Evolutionary conservation across 2,113 vertebrate genomes (phyloP).

Genomic region (Oryzias javanicus): DNA sequence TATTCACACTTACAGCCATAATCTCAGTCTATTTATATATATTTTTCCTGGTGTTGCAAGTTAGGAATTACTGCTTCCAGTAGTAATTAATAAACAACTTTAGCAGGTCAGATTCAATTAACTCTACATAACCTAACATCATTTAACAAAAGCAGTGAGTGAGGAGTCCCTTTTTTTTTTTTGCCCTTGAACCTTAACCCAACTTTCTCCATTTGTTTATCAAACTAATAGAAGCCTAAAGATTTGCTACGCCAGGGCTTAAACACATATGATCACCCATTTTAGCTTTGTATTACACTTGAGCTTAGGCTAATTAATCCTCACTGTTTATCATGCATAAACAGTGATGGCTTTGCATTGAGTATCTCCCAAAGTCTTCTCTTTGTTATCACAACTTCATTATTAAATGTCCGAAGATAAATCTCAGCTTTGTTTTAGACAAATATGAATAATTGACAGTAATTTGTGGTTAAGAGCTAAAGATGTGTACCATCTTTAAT

Average conservation of each 20-base stretch:
- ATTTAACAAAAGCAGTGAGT: conserved; percentile 62
- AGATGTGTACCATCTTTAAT: too few species aligned
- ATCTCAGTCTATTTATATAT: conserved; percentile 7
- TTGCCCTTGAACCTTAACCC: conserved; percentile 67
- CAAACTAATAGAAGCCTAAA: conserved; percentile 70
- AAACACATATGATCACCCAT: conserved; percentile 71
- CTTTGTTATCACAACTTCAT: conserved; percentile 38
- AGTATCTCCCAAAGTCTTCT: conserved; percentile 37
- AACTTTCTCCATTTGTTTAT: conserved; percentile 74
- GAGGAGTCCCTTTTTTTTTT: conserved; percentile 58
- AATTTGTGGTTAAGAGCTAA: not conserved
- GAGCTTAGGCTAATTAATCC: conserved; percentile 72
- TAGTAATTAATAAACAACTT: conserved; percentile 63
- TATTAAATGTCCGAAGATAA: conserved; percentile 24
- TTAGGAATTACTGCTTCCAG: conserved; percentile 54
- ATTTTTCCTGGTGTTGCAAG: conserved; percentile 47
- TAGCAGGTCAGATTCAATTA: conserved; percentile 65
- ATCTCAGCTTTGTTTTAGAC: conserved; percentile 11
- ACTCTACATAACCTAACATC: conserved; percentile 66
- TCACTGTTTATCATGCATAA: conserved; percentile 67
- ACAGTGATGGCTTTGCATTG: conserved; percentile 60
- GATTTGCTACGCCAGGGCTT: conserved; percentile 63
- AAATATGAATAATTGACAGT: conserved; percentile 20
- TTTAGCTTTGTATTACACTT: conserved; percentile 74
- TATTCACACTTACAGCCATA: conserved; percentile 23